Conservation (phyloP, 1,140 invertebrate species). For the Nylanderia fulva region DNA sequence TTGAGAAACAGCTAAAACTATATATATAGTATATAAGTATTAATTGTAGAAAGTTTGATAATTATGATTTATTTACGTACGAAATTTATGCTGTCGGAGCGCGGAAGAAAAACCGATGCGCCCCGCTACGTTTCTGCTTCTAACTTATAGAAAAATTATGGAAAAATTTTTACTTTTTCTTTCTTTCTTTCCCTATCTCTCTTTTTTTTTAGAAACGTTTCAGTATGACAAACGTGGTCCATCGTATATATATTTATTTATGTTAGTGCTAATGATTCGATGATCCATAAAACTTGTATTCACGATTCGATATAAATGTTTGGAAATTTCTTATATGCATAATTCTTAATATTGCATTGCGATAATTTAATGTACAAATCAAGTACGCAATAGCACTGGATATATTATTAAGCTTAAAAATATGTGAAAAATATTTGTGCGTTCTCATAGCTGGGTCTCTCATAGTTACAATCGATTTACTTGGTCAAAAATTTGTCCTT, state of each 20-base stretch:
- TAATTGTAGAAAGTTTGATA: slow-evolving; percentile 59
- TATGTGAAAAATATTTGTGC: slow-evolving; percentile 28
- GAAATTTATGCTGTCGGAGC: slow-evolving; percentile 42
- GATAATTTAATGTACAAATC: slow-evolving; percentile 31
- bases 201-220: slow-evolving; percentile 76
- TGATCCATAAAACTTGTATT: slow-evolving; percentile 57
- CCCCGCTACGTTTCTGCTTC: slow-evolving; percentile 60
- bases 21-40: slow-evolving; percentile 55
- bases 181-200: slow-evolving; percentile 20
- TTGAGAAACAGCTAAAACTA: slow-evolving; percentile 59
- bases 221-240: slow-evolving; percentile 82
- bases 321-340: slow-evolving; percentile 37
- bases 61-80: slow-evolving; percentile 49
- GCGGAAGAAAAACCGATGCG: slow-evolving; percentile 54
- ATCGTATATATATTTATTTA: slow-evolving; percentile 77
- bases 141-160: slow-evolving; percentile 76
- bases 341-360: slow-evolving; percentile 22
- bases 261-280: slow-evolving; percentile 68
- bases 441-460: not conserved
- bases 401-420: slow-evolving; percentile 49
- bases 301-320: slow-evolving; percentile 8
- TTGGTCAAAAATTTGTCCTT: not conserved
- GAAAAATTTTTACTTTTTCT: slow-evolving; percentile 57
- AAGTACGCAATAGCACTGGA: slow-evolving; percentile 21
- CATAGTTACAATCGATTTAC: not conserved